phyloP scores from a whole-genome alignment of 2,113 vertebrate genomes.

The Copsychus sechellarum region DNA sequence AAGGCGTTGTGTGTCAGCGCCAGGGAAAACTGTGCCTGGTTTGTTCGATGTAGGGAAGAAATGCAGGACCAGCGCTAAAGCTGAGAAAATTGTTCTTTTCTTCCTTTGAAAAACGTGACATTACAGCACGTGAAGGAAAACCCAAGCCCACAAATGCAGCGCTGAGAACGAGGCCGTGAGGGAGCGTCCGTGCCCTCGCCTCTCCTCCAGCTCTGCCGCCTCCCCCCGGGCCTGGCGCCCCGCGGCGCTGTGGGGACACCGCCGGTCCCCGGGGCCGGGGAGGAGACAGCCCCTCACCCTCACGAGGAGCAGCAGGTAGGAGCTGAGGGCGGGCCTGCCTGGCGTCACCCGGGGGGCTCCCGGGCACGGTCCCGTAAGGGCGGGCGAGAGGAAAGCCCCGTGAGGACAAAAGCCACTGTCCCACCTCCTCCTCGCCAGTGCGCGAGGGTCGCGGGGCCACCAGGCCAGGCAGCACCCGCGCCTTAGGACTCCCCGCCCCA shows the following conservation, averaged over 20 bases:
- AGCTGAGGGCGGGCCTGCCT: not conserved
- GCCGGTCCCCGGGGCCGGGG: no score
- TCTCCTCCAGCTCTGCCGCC: not conserved
- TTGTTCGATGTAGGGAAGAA: not conserved
- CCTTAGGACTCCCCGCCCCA: not conserved
- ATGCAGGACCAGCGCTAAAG: not conserved
- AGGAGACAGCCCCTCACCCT: not conserved
- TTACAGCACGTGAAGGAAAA: not conserved
- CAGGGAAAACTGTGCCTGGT: no score
- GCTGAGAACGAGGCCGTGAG: no score
- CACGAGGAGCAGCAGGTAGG: no score
- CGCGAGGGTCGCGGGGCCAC: accelerated
- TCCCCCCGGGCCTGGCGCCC: no score
- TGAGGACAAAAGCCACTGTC: not conserved
- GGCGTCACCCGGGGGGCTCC: no score
- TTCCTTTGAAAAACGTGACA: not conserved
- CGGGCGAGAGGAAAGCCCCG: not conserved
- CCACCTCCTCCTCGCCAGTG: no score
- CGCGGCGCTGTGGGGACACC: no score
- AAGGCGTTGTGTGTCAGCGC: not conserved
- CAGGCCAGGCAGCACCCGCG: not conserved
- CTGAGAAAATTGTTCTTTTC: not conserved
- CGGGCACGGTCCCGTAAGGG: accelerated
- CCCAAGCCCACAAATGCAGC: not conserved
- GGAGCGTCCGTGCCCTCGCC: accelerated